Evolutionary conservation across 2,888 invertebrate species (phyloP).

Genomic region (Watsonalla binaria): DNA sequence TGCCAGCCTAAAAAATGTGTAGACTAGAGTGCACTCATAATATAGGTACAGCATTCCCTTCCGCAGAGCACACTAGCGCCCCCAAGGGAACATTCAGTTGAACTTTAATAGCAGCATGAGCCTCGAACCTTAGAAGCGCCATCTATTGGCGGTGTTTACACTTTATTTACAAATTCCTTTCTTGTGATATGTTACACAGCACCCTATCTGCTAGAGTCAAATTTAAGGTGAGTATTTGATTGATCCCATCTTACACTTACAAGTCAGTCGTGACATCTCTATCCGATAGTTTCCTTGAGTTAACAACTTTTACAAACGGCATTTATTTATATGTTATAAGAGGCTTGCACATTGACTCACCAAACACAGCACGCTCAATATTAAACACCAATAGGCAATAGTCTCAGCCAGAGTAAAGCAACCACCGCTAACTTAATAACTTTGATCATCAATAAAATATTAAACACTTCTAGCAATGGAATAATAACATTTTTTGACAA

Average conservation of each 20-base stretch:
- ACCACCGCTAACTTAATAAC: too few species aligned
- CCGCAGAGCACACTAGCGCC: not conserved
- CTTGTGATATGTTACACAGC: conserved; percentile 64
- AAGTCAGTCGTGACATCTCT: conserved; percentile 24
- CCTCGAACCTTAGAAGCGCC: not conserved
- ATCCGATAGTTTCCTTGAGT: not conserved
- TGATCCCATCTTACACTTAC: conserved; percentile 54
- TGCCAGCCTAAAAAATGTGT: too few species aligned
- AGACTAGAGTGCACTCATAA: too few species aligned
- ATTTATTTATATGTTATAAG: not conserved
- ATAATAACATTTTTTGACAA: too few species aligned
- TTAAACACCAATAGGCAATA: too few species aligned
- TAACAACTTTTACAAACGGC: not conserved
- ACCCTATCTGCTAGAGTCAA: conserved; percentile 62
- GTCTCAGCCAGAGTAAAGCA: too few species aligned
- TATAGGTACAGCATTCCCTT: too few species aligned
- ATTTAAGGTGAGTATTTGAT: conserved; percentile 56
- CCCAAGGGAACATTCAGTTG: not conserved
- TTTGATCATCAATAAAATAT: too few species aligned
- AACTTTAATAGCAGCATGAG: not conserved
- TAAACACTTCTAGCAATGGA: too few species aligned
- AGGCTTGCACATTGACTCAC: not conserved
- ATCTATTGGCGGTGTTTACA: not conserved
- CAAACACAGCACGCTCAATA: not conserved
- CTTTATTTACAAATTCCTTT: conserved; percentile 13